Percentiles rank a stretch among this genome's conserved stretches.
Conservation (phyloP, 2,797 vertebrate species). For the Sebastes itinus region DNA sequence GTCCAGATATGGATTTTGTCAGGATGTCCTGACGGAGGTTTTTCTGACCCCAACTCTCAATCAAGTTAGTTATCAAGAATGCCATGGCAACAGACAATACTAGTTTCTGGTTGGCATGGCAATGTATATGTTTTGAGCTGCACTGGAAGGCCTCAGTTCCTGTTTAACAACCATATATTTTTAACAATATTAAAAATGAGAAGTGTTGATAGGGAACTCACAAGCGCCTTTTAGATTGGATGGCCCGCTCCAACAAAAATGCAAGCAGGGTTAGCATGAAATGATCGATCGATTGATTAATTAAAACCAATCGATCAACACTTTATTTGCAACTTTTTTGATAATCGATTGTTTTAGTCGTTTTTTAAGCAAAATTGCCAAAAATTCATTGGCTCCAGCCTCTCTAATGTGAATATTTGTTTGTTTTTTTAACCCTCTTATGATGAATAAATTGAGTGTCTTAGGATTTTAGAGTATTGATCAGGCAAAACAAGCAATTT, state of each 20-base stretch:
- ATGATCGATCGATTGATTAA: not conserved
- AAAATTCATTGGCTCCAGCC: no score
- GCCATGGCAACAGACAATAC: not conserved
- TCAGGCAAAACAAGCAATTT: no score
- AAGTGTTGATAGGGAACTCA: not conserved
- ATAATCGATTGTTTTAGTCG: not conserved
- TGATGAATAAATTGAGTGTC: no score
- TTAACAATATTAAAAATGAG: not conserved
- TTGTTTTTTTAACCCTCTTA: no score
- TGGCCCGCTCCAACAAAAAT: not conserved
- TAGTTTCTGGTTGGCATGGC: not conserved
- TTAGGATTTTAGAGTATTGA: no score
- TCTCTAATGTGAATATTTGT: no score
- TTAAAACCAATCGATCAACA: not conserved
- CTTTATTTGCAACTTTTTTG: not conserved
- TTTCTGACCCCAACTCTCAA: not conserved
- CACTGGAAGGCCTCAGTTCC: not conserved
- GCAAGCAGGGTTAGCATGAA: not conserved
- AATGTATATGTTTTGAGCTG: not conserved
- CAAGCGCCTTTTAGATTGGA: not conserved
- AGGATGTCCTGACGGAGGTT: constrained; percentile 7
- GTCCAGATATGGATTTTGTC: constrained; percentile 15
- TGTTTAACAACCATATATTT: not conserved
- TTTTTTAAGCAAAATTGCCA: not conserved
- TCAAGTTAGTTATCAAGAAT: not conserved